Base-by-base conservation (phyloP, 2,797 vertebrate species). In the Arnoldichthys spilopterus region DNA sequence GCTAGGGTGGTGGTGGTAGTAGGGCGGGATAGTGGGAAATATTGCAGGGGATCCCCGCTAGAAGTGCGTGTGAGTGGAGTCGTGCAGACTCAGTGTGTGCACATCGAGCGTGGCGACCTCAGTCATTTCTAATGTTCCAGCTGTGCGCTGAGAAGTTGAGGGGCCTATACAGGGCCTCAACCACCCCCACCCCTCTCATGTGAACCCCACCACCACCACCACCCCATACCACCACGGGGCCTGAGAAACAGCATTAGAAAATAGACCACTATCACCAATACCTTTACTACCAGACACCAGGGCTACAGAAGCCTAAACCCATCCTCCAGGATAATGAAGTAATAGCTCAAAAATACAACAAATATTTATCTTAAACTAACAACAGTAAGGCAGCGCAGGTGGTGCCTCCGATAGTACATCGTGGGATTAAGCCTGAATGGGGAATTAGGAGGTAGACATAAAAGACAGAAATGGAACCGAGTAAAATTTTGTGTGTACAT, bases 71-170 rank as follows among this genome's bases (percentile, higher is more conserved):
- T 54, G 45, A 80, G 78, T 63, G 78, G 64, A 63, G 72, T 74
- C 71, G 66, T 74, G 63, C 40, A 79, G 63, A 68, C 56, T 79
- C 58, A 37, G 43, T 28, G 59, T 70, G 51, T 61, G 71, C 18
- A 63, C 43, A 53, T 37, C 28, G 47, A 78, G 74, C 56, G 54
- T 69, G 70, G 56, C 59, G 78, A 80, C 77, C 76, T 66, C 73
- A 79, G 85, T 86, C 85, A 86, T 83, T 72, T 86, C 82, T 69
- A 84, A 86, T 83, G 78, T 84, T 86, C 79, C 83, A 86, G 80
- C 83, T 79, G 83, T 70, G 68, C 32, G 77, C 62, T 85, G 83
- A 85, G 79, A 53, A 73, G 74, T 51, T 53, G 54, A 69, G 77
- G 20, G 78, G 56, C 74, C 72, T 59, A 78, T 78, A 76, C 66